phyloP scores from a whole-genome alignment of 1,140 invertebrate genomes.

The Maniola jurtina region DNA sequence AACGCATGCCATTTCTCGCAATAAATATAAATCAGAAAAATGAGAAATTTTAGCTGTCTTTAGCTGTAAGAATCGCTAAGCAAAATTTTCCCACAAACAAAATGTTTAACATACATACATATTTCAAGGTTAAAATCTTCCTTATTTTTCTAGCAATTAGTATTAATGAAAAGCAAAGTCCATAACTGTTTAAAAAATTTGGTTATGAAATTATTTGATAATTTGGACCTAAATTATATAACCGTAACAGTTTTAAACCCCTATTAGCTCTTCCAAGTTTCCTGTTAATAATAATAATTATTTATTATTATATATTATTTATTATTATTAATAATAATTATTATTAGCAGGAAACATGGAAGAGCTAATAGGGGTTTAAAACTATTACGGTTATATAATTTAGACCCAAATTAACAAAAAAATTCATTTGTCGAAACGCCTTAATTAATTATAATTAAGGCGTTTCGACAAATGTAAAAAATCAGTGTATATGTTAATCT shows the following conservation, averaged over 20 bases:
- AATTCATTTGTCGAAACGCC: too few relatives aligned
- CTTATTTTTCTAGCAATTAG: neutral
- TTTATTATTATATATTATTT: too few relatives aligned
- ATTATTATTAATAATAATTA: too few relatives aligned
- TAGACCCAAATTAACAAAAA: too few relatives aligned
- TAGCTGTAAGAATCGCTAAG: neutral
- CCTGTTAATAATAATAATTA: too few relatives aligned
- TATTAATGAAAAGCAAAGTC: neutral
- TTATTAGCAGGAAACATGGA: too few relatives aligned
- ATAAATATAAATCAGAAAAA: too few relatives aligned
- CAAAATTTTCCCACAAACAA: neutral
- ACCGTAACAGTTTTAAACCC: neutral
- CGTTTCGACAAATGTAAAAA: slow-evolving; percentile 4
- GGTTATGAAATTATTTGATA: neutral
- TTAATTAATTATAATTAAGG: too few relatives aligned
- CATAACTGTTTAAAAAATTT: neutral
- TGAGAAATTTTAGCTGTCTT: too few relatives aligned
- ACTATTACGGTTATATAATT: too few relatives aligned
- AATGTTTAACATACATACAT: neutral
- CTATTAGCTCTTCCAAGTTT: neutral
- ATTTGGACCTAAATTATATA: neutral
- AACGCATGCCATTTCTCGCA: too few relatives aligned
- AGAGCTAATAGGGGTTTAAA: too few relatives aligned
- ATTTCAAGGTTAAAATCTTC: neutral
- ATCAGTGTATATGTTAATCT: slow-evolving; percentile 6